Percentiles rank a stretch among this genome's conserved stretches.
phyloP scores from a whole-genome alignment of 2,113 vertebrate species.

The Eira barbara region DNA sequence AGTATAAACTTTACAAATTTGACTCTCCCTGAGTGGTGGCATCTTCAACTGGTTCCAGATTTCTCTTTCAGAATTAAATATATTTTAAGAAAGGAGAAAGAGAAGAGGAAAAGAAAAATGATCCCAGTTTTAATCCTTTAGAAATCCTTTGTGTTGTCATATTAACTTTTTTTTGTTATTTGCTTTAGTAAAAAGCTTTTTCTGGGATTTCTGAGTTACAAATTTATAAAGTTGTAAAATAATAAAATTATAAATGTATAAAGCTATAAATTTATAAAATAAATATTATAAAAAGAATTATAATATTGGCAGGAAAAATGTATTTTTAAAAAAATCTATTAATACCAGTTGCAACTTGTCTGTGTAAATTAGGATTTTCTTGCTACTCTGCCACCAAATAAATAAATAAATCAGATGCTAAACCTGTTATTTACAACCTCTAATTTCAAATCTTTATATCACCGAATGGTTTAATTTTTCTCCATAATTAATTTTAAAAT shows the following conservation, averaged over 20 bases:
- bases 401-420: not conserved
- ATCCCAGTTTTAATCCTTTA: not conserved
- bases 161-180: not conserved
- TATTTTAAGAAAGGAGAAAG: not conserved
- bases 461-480: not conserved
- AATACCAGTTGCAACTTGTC: not conserved
- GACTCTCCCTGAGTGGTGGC: not conserved
- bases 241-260: not conserved
- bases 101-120: not conserved
- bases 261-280: not conserved
- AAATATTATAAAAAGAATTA: not conserved
- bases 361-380: slow-evolving; percentile 9
- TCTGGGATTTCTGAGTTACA: not conserved
- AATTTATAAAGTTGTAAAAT: not conserved
- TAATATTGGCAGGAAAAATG: not conserved
- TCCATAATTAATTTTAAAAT: not conserved
- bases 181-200: not conserved
- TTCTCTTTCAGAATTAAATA: not conserved
- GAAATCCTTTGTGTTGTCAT: not conserved
- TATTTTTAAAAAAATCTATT: not conserved
- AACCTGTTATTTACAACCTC: not conserved
- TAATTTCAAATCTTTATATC: not conserved
- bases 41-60: not conserved
- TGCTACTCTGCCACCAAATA: not conserved
- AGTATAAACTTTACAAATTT: not conserved